Conservation (phyloP, 1,140 invertebrate genomes). For the Zaprionus taronus region DNA sequence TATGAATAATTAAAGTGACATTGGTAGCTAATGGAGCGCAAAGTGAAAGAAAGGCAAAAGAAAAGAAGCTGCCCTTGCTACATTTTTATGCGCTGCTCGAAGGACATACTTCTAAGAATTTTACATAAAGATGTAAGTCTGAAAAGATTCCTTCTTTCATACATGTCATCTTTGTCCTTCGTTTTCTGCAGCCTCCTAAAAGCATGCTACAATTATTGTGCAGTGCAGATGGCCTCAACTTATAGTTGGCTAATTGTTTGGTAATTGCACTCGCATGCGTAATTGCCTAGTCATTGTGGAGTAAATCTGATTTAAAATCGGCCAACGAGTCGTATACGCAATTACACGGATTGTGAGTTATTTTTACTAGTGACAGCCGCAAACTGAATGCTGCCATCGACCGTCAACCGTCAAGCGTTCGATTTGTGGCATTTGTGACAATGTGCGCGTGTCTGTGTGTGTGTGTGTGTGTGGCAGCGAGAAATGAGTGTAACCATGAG, state of each 20-base stretch:
- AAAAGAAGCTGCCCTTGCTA: not conserved
- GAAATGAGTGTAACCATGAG: conserved; percentile 4
- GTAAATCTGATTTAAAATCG: conserved; percentile 31
- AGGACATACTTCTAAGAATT: not conserved
- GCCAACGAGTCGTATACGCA: conserved; percentile 44
- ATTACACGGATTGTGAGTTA: conserved; percentile 39
- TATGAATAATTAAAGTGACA: conserved; percentile 64
- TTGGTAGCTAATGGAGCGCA: not conserved
- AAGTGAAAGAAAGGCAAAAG: not conserved
- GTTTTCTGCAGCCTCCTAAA: not conserved
- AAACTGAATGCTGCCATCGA: conserved; percentile 28
- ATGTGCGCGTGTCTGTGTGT: conserved; percentile 15
- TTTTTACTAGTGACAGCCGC: conserved; percentile 23
- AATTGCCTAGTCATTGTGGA: conserved; percentile 19
- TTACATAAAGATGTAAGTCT: not conserved
- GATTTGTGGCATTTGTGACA: conserved; percentile 63
- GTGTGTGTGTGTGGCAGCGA: not conserved
- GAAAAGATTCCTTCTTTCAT: not conserved
- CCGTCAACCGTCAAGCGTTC: conserved; percentile 32
- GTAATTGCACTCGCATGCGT: not conserved
- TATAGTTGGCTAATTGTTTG: not conserved
- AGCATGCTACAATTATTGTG: not conserved
- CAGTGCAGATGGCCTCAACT: not conserved
- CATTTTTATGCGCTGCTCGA: not conserved
- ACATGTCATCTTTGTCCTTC: not conserved